Evolutionary conservation across 2,113 vertebrate species (phyloP).

Genomic region (Copsychus sechellarum): DNA sequence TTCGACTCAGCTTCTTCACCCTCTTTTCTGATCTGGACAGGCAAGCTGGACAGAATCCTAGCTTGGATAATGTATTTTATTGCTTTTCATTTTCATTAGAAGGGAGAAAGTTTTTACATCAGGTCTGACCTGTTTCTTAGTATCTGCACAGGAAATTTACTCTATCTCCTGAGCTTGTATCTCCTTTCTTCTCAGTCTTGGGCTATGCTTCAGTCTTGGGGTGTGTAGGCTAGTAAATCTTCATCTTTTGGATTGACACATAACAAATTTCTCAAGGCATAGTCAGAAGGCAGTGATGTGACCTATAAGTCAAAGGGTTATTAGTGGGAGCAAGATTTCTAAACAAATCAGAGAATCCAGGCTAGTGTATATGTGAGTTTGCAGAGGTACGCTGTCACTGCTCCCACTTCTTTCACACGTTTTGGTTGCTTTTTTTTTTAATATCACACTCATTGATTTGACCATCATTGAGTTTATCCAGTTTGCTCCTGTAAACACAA

Average conservation of each 20-base stretch:
- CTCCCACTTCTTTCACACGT: neutral
- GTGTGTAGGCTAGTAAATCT: neutral
- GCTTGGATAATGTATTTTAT: neutral
- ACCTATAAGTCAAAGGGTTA: neutral
- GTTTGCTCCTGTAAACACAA: neutral
- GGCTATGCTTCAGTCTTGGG: neutral
- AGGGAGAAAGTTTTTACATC: neutral
- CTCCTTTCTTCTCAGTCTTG: neutral
- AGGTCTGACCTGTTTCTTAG: neutral
- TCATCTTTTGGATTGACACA: neutral
- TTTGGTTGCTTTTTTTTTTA: neutral
- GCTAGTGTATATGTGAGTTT: neutral
- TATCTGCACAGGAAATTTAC: neutral
- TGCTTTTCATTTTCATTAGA: neutral
- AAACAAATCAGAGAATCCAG: neutral
- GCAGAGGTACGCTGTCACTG: rapidly evolving
- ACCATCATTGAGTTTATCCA: neutral
- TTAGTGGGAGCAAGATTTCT: neutral
- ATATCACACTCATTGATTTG: neutral
- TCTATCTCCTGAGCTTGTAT: neutral
- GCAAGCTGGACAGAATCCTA: neutral
- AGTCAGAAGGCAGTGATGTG: neutral
- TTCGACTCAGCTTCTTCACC: neutral
- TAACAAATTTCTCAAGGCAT: neutral
- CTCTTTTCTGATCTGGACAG: neutral